These are phyloP conservation scores for Saguinus imperator DNA, from an alignment of 2,113 vertebrate genomes.

Conservation along the genomic window DNA sequence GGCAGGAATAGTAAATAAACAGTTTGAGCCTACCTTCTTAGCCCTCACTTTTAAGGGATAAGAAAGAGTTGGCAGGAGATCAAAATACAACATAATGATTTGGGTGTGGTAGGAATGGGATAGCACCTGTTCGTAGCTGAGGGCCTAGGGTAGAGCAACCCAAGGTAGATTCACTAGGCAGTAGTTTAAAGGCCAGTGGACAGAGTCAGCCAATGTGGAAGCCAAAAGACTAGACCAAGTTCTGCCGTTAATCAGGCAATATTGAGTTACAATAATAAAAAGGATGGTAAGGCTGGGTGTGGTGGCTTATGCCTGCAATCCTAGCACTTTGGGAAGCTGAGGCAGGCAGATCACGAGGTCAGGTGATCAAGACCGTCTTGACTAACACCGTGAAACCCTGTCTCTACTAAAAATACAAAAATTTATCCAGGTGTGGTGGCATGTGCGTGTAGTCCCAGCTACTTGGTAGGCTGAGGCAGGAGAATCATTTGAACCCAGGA, in stretches of 20 bases:
- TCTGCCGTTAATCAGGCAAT: background rate
- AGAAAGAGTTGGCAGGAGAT: background rate
- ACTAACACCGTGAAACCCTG: too few relatives aligned
- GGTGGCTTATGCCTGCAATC: too few relatives aligned
- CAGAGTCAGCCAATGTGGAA: background rate
- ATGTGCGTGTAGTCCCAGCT: too few relatives aligned
- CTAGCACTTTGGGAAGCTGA: too few relatives aligned
- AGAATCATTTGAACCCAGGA: too few relatives aligned
- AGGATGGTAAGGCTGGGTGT: background rate
- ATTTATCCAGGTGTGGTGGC: too few relatives aligned
- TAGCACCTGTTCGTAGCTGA: background rate
- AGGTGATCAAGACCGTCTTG: too few relatives aligned
- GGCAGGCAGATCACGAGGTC: too few relatives aligned
- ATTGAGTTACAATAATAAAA: background rate
- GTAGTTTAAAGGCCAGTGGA: conserved; percentile 4
- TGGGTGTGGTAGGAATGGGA: background rate
- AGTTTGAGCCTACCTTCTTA: background rate
- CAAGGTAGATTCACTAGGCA: background rate
- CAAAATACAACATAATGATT: background rate
- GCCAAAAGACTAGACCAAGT: background rate
- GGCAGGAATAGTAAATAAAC: conserved; percentile 52
- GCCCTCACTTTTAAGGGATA: background rate
- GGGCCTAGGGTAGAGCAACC: background rate
- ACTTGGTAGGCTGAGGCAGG: too few relatives aligned
- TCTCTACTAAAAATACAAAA: too few relatives aligned